Conservation (phyloP, 2,888 invertebrate genomes). For the Pristionchus arcanus region DNA sequence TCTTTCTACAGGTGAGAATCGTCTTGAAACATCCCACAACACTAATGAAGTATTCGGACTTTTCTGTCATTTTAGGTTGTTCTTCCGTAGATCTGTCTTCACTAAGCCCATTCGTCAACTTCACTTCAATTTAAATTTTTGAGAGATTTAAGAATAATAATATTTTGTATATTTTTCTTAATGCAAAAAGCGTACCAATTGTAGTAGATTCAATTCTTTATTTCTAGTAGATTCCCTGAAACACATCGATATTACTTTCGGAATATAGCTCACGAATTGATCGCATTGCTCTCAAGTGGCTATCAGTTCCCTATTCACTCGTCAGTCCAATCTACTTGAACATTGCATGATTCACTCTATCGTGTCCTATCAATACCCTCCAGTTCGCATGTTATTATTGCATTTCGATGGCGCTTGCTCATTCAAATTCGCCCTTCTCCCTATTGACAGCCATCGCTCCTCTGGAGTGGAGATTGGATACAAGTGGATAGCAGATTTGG, state of each 20-base stretch:
- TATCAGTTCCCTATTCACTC: neutral
- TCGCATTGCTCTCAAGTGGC: conserved; percentile 1
- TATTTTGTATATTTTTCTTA: too few relatives aligned
- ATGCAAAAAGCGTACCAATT: too few relatives aligned
- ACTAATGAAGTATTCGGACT: neutral
- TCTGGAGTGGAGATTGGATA: conserved; percentile 13
- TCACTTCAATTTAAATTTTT: too few relatives aligned
- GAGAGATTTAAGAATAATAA: too few relatives aligned
- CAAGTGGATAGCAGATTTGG: conserved; percentile 14
- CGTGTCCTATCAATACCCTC: neutral
- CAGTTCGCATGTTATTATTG: conserved; percentile 35
- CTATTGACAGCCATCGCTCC: neutral
- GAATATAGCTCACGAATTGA: neutral
- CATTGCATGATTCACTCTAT: conserved; percentile 9
- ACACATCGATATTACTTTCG: neutral
- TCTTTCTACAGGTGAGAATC: neutral
- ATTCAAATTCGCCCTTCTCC: neutral
- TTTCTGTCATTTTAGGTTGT: too few relatives aligned
- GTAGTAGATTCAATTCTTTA: neutral
- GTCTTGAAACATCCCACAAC: neutral
- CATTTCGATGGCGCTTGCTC: neutral
- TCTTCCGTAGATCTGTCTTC: too few relatives aligned
- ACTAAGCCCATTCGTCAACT: too few relatives aligned
- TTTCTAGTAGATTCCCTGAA: neutral
- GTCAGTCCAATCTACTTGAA: neutral